Percentiles rank a stretch among this genome's conserved stretches.
Evolutionary conservation across 2,888 invertebrate genomes (phyloP).

Genomic region (Macaria notata): DNA sequence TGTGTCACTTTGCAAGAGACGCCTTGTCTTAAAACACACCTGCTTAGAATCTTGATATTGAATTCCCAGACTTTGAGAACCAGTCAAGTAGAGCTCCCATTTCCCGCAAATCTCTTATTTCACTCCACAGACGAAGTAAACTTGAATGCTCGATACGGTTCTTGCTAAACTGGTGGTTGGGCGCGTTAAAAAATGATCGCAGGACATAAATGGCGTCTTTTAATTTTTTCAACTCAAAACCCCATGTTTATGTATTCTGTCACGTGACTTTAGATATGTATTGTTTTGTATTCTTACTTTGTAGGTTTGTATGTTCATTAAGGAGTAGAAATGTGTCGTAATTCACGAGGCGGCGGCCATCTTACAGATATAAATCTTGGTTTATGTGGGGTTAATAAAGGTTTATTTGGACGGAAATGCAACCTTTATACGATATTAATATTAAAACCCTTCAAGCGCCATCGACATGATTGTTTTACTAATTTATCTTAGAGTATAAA

Average conservation of each 20-base stretch:
- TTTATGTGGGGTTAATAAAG: conserved; percentile 2
- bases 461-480: too few species aligned
- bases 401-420: conserved; percentile 1
- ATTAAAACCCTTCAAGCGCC: not conserved
- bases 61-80: conserved; percentile 65
- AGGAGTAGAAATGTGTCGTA: conserved; percentile 9
- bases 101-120: conserved; percentile 48
- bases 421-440: not conserved
- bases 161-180: conserved; percentile 42
- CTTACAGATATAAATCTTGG: not conserved
- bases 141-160: conserved; percentile 43
- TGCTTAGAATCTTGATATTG: conserved; percentile 76
- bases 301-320: conserved; percentile 13
- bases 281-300: conserved; percentile 26
- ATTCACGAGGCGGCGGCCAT: conserved; percentile 8
- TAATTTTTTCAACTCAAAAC: conserved; percentile 40
- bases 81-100: conserved; percentile 53
- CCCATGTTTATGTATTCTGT: conserved; percentile 40
- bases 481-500: too few species aligned
- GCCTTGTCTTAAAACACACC: conserved; percentile 73
- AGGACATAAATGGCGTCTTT: conserved; percentile 44
- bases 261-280: conserved; percentile 25
- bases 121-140: conserved; percentile 32
- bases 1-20: conserved; percentile 56
- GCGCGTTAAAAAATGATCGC: conserved; percentile 52